Conservation (phyloP, 2,797 vertebrate species). For the Percopsis omiscomaycus region DNA sequence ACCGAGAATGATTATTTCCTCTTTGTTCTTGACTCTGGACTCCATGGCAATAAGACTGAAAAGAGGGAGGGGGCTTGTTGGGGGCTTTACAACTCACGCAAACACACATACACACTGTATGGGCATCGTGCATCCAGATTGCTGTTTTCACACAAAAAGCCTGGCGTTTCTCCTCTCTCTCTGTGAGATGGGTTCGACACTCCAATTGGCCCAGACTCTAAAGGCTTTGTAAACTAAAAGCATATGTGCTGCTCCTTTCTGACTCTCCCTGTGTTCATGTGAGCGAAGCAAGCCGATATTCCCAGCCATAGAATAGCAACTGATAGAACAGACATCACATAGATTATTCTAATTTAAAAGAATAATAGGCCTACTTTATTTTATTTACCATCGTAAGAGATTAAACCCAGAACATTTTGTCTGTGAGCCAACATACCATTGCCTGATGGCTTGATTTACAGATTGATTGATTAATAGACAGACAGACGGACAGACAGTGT, state of each 20-base stretch:
- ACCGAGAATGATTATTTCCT: too few relatives aligned
- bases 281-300: constrained; percentile 47
- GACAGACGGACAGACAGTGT: too few relatives aligned
- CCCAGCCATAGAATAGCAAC: constrained; percentile 28
- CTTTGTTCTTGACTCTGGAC: too few relatives aligned
- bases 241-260: constrained; percentile 55
- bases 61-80: too few relatives aligned
- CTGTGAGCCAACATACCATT: too few relatives aligned
- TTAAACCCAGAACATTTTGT: too few relatives aligned
- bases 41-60: too few relatives aligned
- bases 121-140: constrained; percentile 15
- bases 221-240: constrained; percentile 61
- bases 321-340: constrained; percentile 23
- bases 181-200: constrained; percentile 31
- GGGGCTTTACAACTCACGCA: not conserved
- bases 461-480: too few relatives aligned
- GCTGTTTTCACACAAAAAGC: constrained; percentile 29
- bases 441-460: too few relatives aligned
- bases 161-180: constrained; percentile 41
- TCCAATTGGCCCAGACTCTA: constrained; percentile 60
- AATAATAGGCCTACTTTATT: too few relatives aligned
- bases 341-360: not conserved
- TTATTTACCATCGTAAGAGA: too few relatives aligned
- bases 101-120: not conserved
- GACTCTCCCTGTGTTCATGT: constrained; percentile 36